These are phyloP conservation scores for Acrobasis suavella DNA, from an alignment of 2,888 invertebrate genomes.

Conservation along the genomic window DNA sequence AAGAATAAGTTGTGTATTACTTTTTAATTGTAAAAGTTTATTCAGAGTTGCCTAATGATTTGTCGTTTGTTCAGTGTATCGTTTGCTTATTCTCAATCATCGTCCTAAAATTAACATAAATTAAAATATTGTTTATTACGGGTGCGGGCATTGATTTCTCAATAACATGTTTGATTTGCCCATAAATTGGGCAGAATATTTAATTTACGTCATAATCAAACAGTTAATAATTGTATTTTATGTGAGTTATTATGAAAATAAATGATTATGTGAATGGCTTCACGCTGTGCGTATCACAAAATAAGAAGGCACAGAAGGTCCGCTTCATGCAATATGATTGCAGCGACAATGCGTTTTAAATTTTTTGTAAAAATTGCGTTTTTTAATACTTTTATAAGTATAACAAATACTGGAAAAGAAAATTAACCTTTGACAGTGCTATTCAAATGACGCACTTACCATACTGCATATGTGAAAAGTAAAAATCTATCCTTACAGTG, in stretches of 20 bases:
- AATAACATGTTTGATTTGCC: constrained; percentile 10
- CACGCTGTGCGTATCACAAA: constrained; percentile 20
- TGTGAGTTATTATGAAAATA: constrained; percentile 10
- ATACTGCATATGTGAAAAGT: too few species aligned
- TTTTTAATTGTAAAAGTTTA: background rate
- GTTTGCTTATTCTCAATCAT: constrained; percentile 5
- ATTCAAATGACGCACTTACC: too few species aligned
- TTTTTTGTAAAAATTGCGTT: too few species aligned
- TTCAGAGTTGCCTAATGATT: background rate
- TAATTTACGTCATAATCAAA: constrained; percentile 16
- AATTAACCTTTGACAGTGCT: too few species aligned
- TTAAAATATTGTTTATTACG: constrained; percentile 1
- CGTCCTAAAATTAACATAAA: constrained; percentile 7
- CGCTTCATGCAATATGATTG: background rate
- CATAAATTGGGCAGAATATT: constrained; percentile 3
- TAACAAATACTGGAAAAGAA: too few species aligned
- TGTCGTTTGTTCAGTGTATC: background rate
- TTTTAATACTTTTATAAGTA: too few species aligned
- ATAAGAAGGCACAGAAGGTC: constrained; percentile 9
- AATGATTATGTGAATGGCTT: constrained; percentile 15
- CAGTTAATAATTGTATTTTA: constrained; percentile 10
- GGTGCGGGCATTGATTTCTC: constrained; percentile 1
- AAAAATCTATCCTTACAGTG: too few species aligned
- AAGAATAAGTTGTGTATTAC: background rate
- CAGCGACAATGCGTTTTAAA: too few species aligned